Conservation (phyloP, 2,797 vertebrate genomes). For the Catostomus latipinnis region DNA sequence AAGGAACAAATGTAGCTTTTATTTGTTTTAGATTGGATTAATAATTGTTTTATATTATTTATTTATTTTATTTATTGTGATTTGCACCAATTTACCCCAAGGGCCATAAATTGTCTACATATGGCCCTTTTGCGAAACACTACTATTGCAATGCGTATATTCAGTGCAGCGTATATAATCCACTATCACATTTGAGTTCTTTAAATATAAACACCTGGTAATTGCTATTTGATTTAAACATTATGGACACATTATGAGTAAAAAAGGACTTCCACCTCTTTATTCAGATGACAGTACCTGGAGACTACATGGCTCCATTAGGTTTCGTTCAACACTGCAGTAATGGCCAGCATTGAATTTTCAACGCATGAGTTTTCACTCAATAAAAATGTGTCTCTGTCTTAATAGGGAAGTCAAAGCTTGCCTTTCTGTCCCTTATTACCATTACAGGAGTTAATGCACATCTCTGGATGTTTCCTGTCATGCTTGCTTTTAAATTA, state of each 20-base stretch:
- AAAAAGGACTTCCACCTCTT: conserved; percentile 76
- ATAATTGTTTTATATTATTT: too few relatives aligned
- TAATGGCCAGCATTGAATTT: conserved; percentile 57
- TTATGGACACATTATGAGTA: conserved; percentile 51
- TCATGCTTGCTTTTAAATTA: conserved; percentile 24
- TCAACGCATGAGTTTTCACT: conserved; percentile 61
- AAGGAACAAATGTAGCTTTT: not conserved
- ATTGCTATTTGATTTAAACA: conserved; percentile 54
- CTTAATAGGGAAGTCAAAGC: conserved; percentile 57
- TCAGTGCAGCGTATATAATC: conserved; percentile 21
- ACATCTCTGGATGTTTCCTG: conserved; percentile 35
- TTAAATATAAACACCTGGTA: conserved; percentile 45
- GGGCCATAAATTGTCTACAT: conserved; percentile 15
- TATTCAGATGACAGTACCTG: conserved; percentile 81
- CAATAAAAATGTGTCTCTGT: conserved; percentile 27
- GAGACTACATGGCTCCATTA: conserved; percentile 82
- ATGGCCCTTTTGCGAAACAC: conserved; percentile 16
- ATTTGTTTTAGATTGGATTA: too few relatives aligned
- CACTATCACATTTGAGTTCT: conserved; percentile 39
- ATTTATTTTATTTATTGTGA: not conserved
- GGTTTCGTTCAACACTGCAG: conserved; percentile 67
- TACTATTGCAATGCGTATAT: not conserved
- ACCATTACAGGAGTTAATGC: conserved; percentile 34
- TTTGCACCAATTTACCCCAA: not conserved
- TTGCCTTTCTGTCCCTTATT: conserved; percentile 53